Base-by-base conservation (phyloP, 2,888 invertebrate species). In the Sminthurides aquaticus region DNA sequence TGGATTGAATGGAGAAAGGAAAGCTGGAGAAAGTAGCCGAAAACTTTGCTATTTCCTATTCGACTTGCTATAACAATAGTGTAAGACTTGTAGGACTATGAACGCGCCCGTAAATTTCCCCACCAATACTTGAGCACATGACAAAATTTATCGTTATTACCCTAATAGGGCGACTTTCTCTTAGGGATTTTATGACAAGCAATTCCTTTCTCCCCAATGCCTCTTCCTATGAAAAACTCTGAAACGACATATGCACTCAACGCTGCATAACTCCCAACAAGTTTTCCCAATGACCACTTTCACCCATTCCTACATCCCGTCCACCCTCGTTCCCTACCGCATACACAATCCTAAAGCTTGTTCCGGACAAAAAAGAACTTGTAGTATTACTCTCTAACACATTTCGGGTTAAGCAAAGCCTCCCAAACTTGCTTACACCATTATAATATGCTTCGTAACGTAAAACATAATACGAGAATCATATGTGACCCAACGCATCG, bases 111-210 rank as follows among this genome's bases (percentile, higher is more conserved):
- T 34, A 34, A 34, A 34, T 34, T 34, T 60, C 34, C 60, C 60
- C n/a, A 43, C 60, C 34, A 29, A 15, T 60, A 20, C 60, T 25
- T 29, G 52, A 34, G 43, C 26, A 66, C 66, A 57, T 66, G 65
- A 65, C 66, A 69, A 65, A 70, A 70, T 70, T 68, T 70, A 70
- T 70, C 65, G 70, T 70, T 70, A 70, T 70, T 70, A 67, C 64
- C 70, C 69, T 70, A 70, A 69, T 68, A 68, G 63, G 63, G 61
- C 59, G 65, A 62, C 62, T 67, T 65, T 62, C 65, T 65, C 55
- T 66, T n/a, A 22, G 62, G 59, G 63, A 66, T 68, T 67, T 68
- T 68, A 68, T 66, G 68, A 68, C 68, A 62, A 64, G 60, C 56
- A 60, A 52, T 65, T 65, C 60, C 55, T 65, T 65, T 61, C 65